Conservation (phyloP, 2,113 vertebrate species). For the Paraplagusia blochii region DNA sequence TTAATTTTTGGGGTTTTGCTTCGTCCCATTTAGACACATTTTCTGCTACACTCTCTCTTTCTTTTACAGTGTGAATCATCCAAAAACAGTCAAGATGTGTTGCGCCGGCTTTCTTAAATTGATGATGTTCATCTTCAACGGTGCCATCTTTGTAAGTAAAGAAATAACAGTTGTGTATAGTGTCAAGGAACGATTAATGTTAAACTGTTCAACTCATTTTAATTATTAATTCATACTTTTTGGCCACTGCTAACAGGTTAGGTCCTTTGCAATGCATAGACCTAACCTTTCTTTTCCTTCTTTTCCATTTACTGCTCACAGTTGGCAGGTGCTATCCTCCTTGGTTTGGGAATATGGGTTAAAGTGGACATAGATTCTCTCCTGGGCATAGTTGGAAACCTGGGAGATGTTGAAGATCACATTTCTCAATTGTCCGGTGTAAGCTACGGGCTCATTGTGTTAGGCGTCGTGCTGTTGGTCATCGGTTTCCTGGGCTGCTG, state of each 20-base stretch:
- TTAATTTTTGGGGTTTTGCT: background rate
- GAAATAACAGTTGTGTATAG: background rate
- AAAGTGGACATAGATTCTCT: constrained; percentile 76
- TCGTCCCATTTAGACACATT: background rate
- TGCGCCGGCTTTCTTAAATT: constrained; percentile 77
- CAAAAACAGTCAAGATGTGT: constrained; percentile 66
- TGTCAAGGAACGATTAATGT: too few relatives aligned
- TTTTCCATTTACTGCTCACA: constrained; percentile 30
- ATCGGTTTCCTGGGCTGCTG: constrained; percentile 83
- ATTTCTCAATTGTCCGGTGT: constrained; percentile 68
- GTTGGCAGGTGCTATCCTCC: constrained; percentile 72
- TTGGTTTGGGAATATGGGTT: constrained; percentile 80
- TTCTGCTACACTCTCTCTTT: background rate
- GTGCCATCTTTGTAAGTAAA: constrained; percentile 81
- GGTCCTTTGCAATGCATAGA: too few relatives aligned
- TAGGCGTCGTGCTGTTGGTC: constrained; percentile 72
- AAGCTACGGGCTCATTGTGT: constrained; percentile 75
- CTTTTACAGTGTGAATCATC: constrained; percentile 26
- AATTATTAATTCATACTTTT: too few relatives aligned
- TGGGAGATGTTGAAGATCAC: background rate
- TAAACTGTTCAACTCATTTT: too few relatives aligned
- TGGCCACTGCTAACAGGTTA: too few relatives aligned
- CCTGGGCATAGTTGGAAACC: constrained; percentile 49
- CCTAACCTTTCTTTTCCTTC: background rate
- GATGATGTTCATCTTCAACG: constrained; percentile 82